phyloP scores from a whole-genome alignment of 2,797 vertebrate species.

The Anguilla megastoma region DNA sequence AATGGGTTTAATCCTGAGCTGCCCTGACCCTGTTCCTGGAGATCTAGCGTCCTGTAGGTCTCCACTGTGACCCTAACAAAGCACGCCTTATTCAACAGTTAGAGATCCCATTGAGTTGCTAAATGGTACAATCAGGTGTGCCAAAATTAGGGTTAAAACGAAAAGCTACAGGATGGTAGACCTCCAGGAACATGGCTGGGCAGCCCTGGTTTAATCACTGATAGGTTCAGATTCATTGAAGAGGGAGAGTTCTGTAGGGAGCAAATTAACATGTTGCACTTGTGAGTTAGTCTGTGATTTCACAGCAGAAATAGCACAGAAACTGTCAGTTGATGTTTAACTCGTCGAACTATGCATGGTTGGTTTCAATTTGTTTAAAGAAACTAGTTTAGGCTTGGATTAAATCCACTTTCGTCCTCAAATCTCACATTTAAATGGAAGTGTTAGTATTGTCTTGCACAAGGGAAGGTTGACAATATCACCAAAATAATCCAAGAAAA shows the following conservation, averaged over 20 bases:
- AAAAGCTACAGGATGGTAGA: too few species aligned
- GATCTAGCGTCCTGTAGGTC: neutral
- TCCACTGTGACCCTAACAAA: neutral
- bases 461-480: neutral
- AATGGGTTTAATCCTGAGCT: too few species aligned
- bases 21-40: too few species aligned
- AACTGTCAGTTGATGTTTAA: neutral
- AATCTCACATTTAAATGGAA: neutral
- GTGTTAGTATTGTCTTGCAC: neutral
- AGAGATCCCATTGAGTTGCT: neutral
- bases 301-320: neutral
- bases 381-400: neutral
- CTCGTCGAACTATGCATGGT: neutral
- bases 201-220: neutral
- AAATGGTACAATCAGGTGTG: too few species aligned
- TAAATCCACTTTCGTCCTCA: neutral
- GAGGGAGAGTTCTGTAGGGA: neutral
- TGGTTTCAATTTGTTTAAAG: neutral
- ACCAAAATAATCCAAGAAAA: neutral
- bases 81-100: too few species aligned
- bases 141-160: too few species aligned
- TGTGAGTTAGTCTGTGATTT: neutral
- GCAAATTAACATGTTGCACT: neutral
- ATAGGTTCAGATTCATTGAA: neutral
- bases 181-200: neutral